Conservation (phyloP, 64 coral and sea anemone species). For the Porites lutea region DNA sequence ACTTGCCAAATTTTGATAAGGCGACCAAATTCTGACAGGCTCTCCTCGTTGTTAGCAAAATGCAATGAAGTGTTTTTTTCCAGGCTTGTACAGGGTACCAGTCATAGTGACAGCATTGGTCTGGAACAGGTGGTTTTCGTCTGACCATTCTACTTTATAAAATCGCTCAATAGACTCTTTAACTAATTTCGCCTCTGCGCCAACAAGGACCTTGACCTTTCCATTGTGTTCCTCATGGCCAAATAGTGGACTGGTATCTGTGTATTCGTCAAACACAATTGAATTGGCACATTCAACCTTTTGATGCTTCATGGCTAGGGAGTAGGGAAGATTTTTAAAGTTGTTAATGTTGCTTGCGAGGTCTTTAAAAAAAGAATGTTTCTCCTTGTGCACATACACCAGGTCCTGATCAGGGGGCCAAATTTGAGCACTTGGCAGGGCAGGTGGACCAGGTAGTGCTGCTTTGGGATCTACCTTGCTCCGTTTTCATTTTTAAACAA, state of each 20-base stretch:
- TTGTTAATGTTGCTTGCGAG: neutral
- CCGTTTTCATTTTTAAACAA: constrained; percentile 22
- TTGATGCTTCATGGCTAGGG: neutral
- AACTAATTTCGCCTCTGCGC: neutral
- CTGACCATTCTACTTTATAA: neutral
- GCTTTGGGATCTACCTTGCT: constrained; percentile 29
- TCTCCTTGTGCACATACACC: constrained; percentile 35
- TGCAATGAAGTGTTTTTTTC: no score
- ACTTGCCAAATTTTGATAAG: no score
- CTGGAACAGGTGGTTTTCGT: no score
- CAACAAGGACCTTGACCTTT: neutral
- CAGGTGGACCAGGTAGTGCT: constrained; percentile 41
- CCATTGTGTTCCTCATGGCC: neutral
- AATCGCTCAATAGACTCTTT: neutral
- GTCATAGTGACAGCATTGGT: no score
- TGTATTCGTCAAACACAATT: neutral
- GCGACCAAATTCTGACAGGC: no score
- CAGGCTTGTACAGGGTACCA: no score
- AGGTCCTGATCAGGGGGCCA: constrained; percentile 44
- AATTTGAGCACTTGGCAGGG: constrained; percentile 15
- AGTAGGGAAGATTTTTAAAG: constrained; percentile 1
- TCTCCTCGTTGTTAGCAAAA: no score
- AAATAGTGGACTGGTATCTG: neutral
- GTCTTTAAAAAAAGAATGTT: constrained; percentile 31
- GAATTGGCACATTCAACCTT: constrained; percentile 13